Percentiles rank a stretch among this genome's conserved stretches.
Evolutionary conservation across 2,797 vertebrate genomes (phyloP).

Genomic region (Orestias chungarensis): DNA sequence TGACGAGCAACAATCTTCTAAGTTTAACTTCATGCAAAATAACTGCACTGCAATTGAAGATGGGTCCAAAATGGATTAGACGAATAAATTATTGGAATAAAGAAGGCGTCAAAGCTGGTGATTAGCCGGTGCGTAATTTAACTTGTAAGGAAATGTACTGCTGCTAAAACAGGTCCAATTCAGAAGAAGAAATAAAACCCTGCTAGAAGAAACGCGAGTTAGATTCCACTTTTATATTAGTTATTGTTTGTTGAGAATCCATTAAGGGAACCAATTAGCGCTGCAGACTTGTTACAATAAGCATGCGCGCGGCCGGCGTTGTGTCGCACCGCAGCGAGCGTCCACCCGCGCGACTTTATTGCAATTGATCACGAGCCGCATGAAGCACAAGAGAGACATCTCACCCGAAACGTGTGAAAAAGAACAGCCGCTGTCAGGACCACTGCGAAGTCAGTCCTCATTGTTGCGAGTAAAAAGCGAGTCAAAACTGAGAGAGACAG

Average conservation of each 20-base stretch:
- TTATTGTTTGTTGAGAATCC: conserved; percentile 11
- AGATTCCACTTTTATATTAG: conserved; percentile 24
- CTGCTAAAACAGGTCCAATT: conserved; percentile 15
- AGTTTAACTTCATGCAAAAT: conserved; percentile 24
- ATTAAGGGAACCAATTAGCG: conserved; percentile 39
- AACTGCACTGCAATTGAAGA: neutral
- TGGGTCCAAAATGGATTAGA: neutral
- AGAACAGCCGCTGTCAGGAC: conserved; percentile 76
- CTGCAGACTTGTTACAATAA: conserved; percentile 32
- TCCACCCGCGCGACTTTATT: conserved; percentile 50
- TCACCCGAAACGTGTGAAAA: conserved; percentile 76
- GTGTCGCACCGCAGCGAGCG: conserved; percentile 32
- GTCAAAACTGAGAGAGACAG: conserved; percentile 52
- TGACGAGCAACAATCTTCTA: conserved; percentile 27
- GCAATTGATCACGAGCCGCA: neutral
- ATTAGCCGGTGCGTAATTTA: conserved; percentile 34
- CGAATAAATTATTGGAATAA: conserved; percentile 2
- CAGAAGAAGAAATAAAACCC: neutral
- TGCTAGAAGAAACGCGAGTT: neutral
- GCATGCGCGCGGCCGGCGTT: conserved; percentile 15
- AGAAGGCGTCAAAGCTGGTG: conserved; percentile 12
- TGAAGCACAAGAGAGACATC: conserved; percentile 37
- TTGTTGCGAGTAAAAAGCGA: conserved; percentile 65
- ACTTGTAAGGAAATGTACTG: conserved; percentile 36
- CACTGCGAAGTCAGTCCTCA: conserved; percentile 77